Percentiles rank a stretch among this genome's conserved stretches.
phyloP scores from a whole-genome alignment of 2,113 vertebrate genomes.

The Calyptommatus sinebrachiatus region DNA sequence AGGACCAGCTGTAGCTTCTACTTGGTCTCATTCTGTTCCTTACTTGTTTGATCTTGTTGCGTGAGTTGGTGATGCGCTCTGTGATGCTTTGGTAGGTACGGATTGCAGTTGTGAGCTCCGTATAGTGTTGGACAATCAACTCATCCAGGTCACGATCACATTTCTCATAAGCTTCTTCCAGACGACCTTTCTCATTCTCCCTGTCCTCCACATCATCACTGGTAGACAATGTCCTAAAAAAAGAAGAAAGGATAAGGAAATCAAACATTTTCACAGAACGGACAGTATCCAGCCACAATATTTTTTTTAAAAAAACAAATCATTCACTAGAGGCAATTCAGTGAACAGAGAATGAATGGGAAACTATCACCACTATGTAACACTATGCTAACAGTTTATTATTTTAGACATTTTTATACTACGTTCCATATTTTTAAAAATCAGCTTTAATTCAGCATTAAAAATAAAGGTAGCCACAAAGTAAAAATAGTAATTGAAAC shows the following conservation, averaged over 20 bases:
- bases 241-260: rapidly evolving
- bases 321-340: constrained; percentile 22
- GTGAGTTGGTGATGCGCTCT: constrained; percentile 93
- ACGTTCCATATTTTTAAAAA: too few relatives aligned
- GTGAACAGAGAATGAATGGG: not conserved
- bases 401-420: too few relatives aligned
- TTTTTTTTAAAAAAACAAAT: constrained; percentile 9
- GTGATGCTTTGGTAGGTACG: constrained; percentile 98
- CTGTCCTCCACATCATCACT: constrained; percentile 93
- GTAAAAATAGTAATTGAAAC: too few relatives aligned
- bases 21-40: not conserved
- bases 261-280: not conserved
- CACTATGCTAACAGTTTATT: constrained; percentile 13
- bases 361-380: constrained; percentile 19
- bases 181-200: constrained; percentile 91
- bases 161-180: constrained; percentile 95
- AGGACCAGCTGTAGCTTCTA: not conserved
- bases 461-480: too few relatives aligned
- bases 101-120: constrained; percentile 93
- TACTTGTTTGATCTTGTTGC: constrained; percentile 97
- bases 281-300: not conserved
- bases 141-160: constrained; percentile 91
- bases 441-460: too few relatives aligned
- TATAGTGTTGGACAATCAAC: constrained; percentile 94
- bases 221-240: constrained; percentile 85